These are phyloP conservation scores for Ceuthmochares aereus DNA, from an alignment of 2,113 vertebrate species.

Conservation along the genomic window DNA sequence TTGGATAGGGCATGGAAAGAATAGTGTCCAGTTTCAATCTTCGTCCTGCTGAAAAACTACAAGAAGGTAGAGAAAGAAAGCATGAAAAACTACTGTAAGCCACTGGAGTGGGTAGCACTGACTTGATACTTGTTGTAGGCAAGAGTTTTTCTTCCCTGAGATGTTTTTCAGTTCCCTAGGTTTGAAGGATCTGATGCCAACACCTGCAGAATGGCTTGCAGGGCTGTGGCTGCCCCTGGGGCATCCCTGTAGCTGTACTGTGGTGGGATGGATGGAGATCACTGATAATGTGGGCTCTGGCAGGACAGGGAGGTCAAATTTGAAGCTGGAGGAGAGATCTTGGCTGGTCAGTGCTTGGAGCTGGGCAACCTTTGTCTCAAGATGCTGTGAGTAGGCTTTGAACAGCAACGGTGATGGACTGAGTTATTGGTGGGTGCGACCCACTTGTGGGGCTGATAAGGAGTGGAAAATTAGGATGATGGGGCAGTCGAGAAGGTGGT, in stretches of 20 bases:
- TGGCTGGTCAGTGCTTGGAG: not conserved
- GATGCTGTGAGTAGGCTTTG: rapidly evolving
- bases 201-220: not conserved
- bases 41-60: not conserved
- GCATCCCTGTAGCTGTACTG: rapidly evolving
- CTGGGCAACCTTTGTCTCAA: not conserved
- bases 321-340: not conserved
- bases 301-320: rapidly evolving
- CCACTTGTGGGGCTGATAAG: rapidly evolving
- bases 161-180: not conserved
- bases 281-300: not conserved
- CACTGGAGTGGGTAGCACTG: not conserved
- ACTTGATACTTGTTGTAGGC: not conserved
- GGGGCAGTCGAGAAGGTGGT: not conserved
- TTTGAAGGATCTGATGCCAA: not conserved
- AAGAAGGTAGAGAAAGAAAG: not conserved
- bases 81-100: not conserved
- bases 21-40: not conserved
- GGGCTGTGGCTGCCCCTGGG: not conserved
- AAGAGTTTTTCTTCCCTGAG: rapidly evolving
- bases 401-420: too few relatives aligned
- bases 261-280: not conserved
- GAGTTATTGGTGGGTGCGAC: not conserved
- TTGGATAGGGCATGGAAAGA: not conserved
- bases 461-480: not conserved